phyloP scores from a whole-genome alignment of 2,797 vertebrate species.

The Tokudaia tokunoshimensis region DNA sequence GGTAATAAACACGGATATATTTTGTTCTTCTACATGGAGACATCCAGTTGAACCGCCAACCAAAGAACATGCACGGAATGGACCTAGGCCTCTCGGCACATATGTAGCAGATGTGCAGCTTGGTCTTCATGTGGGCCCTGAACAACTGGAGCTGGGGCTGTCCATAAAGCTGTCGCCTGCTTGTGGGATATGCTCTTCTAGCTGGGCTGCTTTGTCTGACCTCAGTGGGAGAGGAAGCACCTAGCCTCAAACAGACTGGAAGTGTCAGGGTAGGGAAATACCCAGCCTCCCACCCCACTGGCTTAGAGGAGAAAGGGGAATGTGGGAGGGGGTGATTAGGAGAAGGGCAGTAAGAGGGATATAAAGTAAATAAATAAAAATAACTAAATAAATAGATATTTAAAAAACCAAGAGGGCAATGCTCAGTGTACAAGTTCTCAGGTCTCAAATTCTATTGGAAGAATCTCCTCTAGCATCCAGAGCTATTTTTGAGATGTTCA shows the following conservation, averaged over 20 bases:
- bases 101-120: not conserved
- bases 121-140: not conserved
- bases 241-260: not conserved
- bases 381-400: not conserved
- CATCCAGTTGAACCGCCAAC: not conserved
- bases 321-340: not conserved
- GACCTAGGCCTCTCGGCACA: not conserved
- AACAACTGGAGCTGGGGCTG: not conserved
- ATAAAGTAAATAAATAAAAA: not conserved
- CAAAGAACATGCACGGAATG: not conserved
- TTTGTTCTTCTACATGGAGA: not conserved
- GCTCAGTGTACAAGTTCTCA: not conserved
- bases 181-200: not conserved
- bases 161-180: not conserved
- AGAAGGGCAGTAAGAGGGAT: not conserved
- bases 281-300: not conserved
- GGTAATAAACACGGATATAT: not conserved
- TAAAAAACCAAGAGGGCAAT: not conserved
- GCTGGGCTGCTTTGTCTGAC: not conserved
- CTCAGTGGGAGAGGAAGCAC: not conserved
- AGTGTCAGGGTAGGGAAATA: not conserved
- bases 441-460: not conserved
- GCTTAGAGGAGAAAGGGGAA: not conserved
- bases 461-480: not conserved
- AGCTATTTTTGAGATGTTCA: conserved; percentile 12